Evolutionary conservation across 1,140 invertebrate species (phyloP).

Genomic region (Trichoplusia ni): DNA sequence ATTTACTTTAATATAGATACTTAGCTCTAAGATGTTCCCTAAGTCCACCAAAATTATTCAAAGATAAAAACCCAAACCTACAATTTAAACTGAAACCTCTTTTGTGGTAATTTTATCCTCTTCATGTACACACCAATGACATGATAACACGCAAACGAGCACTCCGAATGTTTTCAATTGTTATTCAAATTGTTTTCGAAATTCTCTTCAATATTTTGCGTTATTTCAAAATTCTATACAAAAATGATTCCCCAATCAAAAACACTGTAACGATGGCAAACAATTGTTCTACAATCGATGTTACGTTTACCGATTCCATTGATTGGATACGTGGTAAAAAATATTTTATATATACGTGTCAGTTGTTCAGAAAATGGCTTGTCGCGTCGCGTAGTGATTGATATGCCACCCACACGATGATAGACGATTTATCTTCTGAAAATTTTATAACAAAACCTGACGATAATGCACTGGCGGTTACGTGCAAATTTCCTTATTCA

Average conservation of each 20-base stretch:
- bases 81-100: too few species aligned
- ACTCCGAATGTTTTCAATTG: too few species aligned
- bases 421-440: constrained; percentile 42
- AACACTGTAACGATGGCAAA: background rate
- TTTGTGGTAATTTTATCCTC: too few species aligned
- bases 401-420: constrained; percentile 38
- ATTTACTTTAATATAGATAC: too few species aligned
- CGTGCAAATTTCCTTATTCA: constrained; percentile 9
- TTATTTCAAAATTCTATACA: background rate
- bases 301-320: background rate
- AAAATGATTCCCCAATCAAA: background rate
- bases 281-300: background rate
- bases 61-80: too few species aligned
- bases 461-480: background rate
- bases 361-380: constrained; percentile 42
- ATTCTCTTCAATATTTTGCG: background rate
- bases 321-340: constrained; percentile 14
- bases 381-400: constrained; percentile 37
- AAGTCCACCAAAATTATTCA: too few species aligned
- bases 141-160: too few species aligned
- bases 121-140: too few species aligned
- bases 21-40: too few species aligned
- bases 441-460: constrained; percentile 39
- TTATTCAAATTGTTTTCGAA: background rate
- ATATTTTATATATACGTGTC: constrained; percentile 43